Evolutionary conservation across 2,888 invertebrate genomes (phyloP).

Genomic region (Dasysyrphus albostriatus): DNA sequence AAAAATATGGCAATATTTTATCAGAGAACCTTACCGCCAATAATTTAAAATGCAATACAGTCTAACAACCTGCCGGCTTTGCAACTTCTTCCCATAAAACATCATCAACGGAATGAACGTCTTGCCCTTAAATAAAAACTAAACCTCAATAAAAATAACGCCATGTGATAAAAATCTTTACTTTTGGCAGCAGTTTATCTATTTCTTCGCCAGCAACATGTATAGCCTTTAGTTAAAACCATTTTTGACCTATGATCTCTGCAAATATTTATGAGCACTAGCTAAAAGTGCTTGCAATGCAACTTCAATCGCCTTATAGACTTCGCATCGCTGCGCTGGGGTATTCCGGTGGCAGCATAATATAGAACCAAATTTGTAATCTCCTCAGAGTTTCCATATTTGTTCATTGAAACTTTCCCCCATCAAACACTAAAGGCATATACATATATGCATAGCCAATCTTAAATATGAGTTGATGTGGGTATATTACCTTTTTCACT

Average conservation of each 20-base stretch:
- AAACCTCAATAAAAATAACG: conserved; percentile 36
- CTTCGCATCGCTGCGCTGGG: not conserved
- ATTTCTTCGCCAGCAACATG: conserved; percentile 24
- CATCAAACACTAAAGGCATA: not conserved
- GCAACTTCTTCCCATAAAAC: conserved; percentile 7
- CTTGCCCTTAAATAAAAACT: conserved; percentile 45
- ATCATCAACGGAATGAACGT: conserved; percentile 11
- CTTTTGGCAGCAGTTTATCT: conserved; percentile 51
- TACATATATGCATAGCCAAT: not conserved
- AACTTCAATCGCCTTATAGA: conserved; percentile 18
- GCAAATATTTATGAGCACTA: conserved; percentile 63
- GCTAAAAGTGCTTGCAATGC: conserved; percentile 22
- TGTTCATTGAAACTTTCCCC: conserved; percentile 64
- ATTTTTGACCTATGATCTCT: conserved; percentile 52
- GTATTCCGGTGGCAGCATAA: conserved; percentile 64
- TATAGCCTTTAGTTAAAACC: conserved; percentile 43
- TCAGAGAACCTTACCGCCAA: not conserved
- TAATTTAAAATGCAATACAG: conserved; percentile 1
- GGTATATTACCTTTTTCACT: conserved; percentile 28
- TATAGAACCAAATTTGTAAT: conserved; percentile 57
- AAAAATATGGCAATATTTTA: not conserved
- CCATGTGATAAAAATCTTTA: conserved; percentile 53
- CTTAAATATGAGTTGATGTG: not conserved
- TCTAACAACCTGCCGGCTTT: conserved; percentile 10
- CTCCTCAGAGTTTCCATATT: conserved; percentile 43